Base-by-base conservation (phyloP, 2,113 vertebrate species). In the Octodon degus region DNA sequence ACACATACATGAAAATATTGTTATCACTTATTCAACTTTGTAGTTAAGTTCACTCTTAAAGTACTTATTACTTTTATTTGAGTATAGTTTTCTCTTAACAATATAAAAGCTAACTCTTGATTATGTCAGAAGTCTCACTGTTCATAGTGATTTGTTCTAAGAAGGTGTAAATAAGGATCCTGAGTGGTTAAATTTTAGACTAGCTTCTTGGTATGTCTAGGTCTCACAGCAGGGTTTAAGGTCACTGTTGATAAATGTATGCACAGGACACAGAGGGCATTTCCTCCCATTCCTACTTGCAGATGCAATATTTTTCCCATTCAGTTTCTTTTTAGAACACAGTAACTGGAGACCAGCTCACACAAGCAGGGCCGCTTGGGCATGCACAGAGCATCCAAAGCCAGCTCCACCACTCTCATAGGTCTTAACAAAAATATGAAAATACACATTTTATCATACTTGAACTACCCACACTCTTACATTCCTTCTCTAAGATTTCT, bases 391-490 rank as follows among this genome's bases (percentile, higher is more conserved):
- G 77, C 89, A 20, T n/a, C 30, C 40, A 22, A 81, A 67, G n/a
- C 68, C 40, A 77, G 8, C 32, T 92, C 82, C 68, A 70, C 13
- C 3, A 47, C 20, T 89, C 83, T 70, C 22, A 86, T 77, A 82
- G 89, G 55, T 67, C 34, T 91, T 97, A 63, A 62, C 40, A 86
- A 24, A 86, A 83, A 90, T 32, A 22, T 63, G 37, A 92, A 93
- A 83, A 77, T 40, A 91, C 89, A 65, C 82, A 89, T 77, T 43
- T 82, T 11, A 89, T 65, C 63, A 79, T 62, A 32, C 3, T 90
- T 17, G 80, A 74, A 72, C 43, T 19, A 53, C 32, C 63, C 82
- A 40, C 55, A 72, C 3, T 70, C 1, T 74, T 32, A 68, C 16
- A 47, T 76, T 93, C 7, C 2, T 72, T 86, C n/a, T 77, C 65